Evolutionary conservation across 2,888 invertebrate genomes (phyloP), one percentile per base, ranked within the genome.

Genomic region (Crioceris asparagi): DNA sequence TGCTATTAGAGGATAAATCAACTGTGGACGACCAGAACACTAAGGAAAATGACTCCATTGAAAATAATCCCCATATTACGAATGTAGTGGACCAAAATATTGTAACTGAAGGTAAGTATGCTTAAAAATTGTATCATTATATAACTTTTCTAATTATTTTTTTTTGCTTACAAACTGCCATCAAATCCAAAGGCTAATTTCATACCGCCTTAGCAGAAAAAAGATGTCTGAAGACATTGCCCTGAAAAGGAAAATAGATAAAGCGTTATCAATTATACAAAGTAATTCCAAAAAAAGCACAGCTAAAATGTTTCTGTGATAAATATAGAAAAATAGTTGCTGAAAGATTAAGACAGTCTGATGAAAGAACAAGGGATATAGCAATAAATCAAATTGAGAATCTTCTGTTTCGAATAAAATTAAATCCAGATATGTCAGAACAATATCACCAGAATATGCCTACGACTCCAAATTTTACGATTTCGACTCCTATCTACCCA

Each of bases 301-400:
- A 3, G 25, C 11, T 18, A 17, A 32, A 32, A 32, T 17, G 19
- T 34, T 34, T 23, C 25, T 34, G 34, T 23, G 34, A 25, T 2
- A 34, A 34, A 23, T 34, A 34, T 15, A 25, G 34, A n/a, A 25
- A 34, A 21, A 3, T 34, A 6, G 34, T 34, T 6, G 34, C 34
- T 25, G 34, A 34, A 21, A 34, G 34, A 6, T 14, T 34, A 34
- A 34, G 16, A 34, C 25, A 34, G 23, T 25, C 25, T 11, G 15
- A 34, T 34, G 34, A 25, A 15, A 34, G 23, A 34, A 25, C 34
- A 14, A 34, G 34, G 25, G 34, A 34, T 15, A 23, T 34, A 34
- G 34, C 34, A 34, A 21, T 34, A 25, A 34, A 21, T 4, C 3
- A 6, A 34, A 34, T 34, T 23, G 34, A 34, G 11, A 34, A 34